Conservation (phyloP, 1,140 invertebrate genomes). For the Notospermus geniculatus region DNA sequence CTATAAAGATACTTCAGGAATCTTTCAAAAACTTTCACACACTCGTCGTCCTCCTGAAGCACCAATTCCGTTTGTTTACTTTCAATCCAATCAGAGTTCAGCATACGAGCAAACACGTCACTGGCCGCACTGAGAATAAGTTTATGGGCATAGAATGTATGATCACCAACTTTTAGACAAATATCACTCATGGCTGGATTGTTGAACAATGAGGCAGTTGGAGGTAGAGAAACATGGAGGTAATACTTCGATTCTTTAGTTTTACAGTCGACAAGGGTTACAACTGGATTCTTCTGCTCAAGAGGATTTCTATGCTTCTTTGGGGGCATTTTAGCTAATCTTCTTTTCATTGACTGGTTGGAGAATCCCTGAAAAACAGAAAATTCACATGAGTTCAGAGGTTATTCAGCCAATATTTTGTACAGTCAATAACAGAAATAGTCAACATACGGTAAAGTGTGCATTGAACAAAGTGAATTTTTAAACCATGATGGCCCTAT, state of each 20-base stretch:
- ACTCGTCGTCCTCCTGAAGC: conserved; percentile 6
- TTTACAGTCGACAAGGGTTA: conserved; percentile 3
- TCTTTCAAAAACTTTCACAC: neutral
- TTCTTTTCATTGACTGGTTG: too few species aligned
- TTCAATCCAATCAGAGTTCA: conserved; percentile 54
- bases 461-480: too few species aligned
- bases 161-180: conserved; percentile 48
- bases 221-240: neutral
- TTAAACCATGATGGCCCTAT: too few species aligned
- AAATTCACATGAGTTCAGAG: too few species aligned
- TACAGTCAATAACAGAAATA: too few species aligned
- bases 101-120: conserved; percentile 58
- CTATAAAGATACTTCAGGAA: conserved; percentile 8
- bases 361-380: too few species aligned
- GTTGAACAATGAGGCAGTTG: conserved; percentile 52
- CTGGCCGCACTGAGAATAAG: conserved; percentile 52
- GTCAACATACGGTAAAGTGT: too few species aligned
- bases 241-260: conserved; percentile 10
- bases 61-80: conserved; percentile 32
- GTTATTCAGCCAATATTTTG: too few species aligned
- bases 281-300: conserved; percentile 7
- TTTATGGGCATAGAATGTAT: conserved; percentile 54
- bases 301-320: neutral
- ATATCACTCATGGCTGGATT: conserved; percentile 55
- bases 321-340: neutral